Evolutionary conservation across 2,888 invertebrate genomes (phyloP), one percentile per base, ranked within the genome.

Genomic region (Arrhopalites spinosus): DNA sequence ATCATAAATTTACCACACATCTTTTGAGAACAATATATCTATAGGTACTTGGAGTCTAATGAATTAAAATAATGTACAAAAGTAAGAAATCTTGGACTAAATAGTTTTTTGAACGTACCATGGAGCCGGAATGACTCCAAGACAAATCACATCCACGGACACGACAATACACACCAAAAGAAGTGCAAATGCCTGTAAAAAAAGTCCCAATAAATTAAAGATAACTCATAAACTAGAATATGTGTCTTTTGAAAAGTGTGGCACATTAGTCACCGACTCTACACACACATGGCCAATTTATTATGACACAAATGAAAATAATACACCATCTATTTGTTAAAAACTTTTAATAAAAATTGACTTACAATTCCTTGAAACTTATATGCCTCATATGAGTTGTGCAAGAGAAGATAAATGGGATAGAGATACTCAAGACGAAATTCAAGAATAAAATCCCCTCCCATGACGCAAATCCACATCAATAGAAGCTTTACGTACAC

Each of bases 331-430:
- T n/a, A n/a, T n/a, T n/a, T n/a, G n/a, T 30, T 56, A 25, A 63
- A 61, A 17, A 27, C 53, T 27, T 20, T 67, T n/a, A 53, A 68
- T 15, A n/a, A 47, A 59, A 67, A 72, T 20, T 47, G 64, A 79
- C 82, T 82, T 77, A 83, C 83, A 71, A 83, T 78, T 73, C 83
- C 83, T 76, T 83, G 83, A 73, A 82, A 83, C 81, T 82, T 83
- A 80, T 82, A 83, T 63, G 81, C 83, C 74, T 83, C 83, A 69
- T 83, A 83, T 23, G 81, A 80, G 70, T 83, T 83, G 77, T 83
- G 83, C 74, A 83, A 70, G 47, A 83, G 79, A 72, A 83, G 78
- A 78, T 83, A 83, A 80, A 83, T 82, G 59, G 83, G 83, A 73
- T 83, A 83, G 20, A 83, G 80, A 72, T 83, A 83, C 75, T 83